Evolutionary conservation across 1,140 invertebrate species (phyloP), one percentile per base, ranked within the genome.

Genomic region (Drosophila pandora): DNA sequence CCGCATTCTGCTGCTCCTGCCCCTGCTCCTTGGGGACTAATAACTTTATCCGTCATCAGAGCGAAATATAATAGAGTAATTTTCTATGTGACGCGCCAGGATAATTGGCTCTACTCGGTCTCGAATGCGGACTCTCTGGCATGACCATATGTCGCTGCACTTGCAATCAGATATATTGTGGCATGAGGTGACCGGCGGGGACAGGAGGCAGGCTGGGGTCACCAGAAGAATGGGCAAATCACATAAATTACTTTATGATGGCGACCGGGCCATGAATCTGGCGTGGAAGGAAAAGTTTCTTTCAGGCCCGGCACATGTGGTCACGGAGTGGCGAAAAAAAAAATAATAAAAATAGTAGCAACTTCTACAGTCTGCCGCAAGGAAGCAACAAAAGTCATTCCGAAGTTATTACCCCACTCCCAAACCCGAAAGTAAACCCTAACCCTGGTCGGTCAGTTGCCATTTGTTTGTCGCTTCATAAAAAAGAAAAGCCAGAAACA

Each of bases 161-260:
- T 87, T 76, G 82, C 82, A 87, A 81, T 82, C 70, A 53, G 74
- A 78, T 67, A 56, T 52, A 76, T 55, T 55, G 56, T 61, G 54
- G 69, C 59, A 53, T 32, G 50, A 49, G 63, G 28, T 32, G 39
- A 48, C 41, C 21, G 12, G 39, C 9, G 13, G 12, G 13, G 48
- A 7, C 34, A 7, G 7, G 7, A 17, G 32, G 17, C 37, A 17
- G 50, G 22, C 3, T 21, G 49, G 13, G 54, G 50, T 48, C 49
- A 56, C 30, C 62, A 67, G 41, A 69, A 69, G 65, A 69, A 78
- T 55, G 63, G 45, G 56, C 60, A 88, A 87, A 87, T 82, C 82
- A 88, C 82, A 87, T 87, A 87, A 88, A 87, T 87, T 88, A 87
- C 83, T 87, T 87, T 87, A 88, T 88, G 82, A 87, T 87, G 82